A percentile compares a stretch with the other conserved stretches of the same genome.
These are phyloP conservation scores for Chaetodon auriga DNA, from an alignment of 2,113 vertebrate species.

Conservation along the genomic window DNA sequence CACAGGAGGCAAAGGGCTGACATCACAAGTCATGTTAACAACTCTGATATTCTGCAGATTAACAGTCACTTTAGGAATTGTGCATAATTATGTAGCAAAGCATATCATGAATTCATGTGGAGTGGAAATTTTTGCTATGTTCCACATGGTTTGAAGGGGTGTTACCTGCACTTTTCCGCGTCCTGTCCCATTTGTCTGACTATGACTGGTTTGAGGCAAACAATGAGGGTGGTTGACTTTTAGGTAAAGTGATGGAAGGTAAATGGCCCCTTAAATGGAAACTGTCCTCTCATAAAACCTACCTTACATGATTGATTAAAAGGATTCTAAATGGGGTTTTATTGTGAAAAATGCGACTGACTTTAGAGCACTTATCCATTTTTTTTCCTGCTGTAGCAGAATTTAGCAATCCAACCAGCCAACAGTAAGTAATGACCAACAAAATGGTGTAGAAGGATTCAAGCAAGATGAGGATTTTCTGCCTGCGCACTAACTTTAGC, in stretches of 20 bases:
- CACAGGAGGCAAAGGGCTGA: constrained; percentile 23
- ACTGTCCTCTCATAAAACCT: constrained; percentile 24
- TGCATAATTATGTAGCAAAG: constrained; percentile 26
- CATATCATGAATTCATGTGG: constrained; percentile 18
- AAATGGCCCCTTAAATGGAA: neutral
- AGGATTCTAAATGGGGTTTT: constrained; percentile 6
- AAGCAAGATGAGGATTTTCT: neutral
- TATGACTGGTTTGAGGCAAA: constrained; percentile 41
- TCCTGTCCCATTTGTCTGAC: constrained; percentile 56
- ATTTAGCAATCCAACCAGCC: neutral
- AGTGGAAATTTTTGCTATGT: constrained; percentile 78
- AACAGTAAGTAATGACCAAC: neutral
- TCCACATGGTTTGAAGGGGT: constrained; percentile 73
- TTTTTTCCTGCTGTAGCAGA: neutral
- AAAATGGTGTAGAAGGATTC: neutral
- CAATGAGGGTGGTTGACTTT: constrained; percentile 41
- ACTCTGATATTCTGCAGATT: constrained; percentile 58
- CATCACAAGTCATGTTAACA: constrained; percentile 43
- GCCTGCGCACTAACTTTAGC: neutral
- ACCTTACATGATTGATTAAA: neutral
- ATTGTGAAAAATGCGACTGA: neutral
- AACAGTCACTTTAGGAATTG: constrained; percentile 61
- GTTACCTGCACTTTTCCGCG: constrained; percentile 75
- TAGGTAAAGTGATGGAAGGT: constrained; percentile 16
- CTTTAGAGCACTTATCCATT: neutral